These are phyloP conservation scores for Prorops nasuta DNA, from an alignment of 1,140 invertebrate species.

Conservation along the genomic window DNA sequence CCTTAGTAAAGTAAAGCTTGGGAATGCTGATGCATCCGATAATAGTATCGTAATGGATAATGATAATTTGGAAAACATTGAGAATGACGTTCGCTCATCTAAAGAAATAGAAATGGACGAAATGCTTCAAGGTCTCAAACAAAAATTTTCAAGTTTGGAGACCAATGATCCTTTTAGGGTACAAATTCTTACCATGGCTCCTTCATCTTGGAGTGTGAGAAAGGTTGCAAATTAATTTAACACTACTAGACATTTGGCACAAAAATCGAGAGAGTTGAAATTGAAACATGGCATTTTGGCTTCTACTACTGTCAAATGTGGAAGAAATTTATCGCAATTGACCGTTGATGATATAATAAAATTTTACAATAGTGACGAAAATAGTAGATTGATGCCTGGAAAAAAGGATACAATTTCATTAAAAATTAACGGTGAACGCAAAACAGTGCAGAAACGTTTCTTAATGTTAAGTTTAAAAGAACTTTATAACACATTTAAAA, in stretches of 20 bases:
- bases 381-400: constrained; percentile 12
- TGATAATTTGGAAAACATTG: neutral
- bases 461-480: constrained; percentile 12
- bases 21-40: too few species aligned
- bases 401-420: constrained; percentile 16
- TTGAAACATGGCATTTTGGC: constrained; percentile 17
- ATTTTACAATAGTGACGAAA: constrained; percentile 24
- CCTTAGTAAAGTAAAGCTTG: too few species aligned
- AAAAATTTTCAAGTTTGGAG: neutral
- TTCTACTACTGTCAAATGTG: constrained; percentile 8
- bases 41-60: neutral
- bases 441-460: constrained; percentile 18
- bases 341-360: constrained; percentile 9
- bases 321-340: constrained; percentile 10
- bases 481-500: constrained; percentile 8
- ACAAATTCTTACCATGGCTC: constrained; percentile 16
- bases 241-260: constrained; percentile 11
- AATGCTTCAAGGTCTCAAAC: neutral
- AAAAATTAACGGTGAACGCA: constrained; percentile 12
- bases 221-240: constrained; percentile 18
- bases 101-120: neutral
- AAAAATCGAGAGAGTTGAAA: constrained; percentile 16
- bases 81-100: neutral
- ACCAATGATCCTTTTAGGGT: constrained; percentile 2
- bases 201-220: constrained; percentile 12